Evolutionary conservation across 64 coral and sea anemone genomes (phyloP), one percentile per base, ranked within the genome.

Genomic region (Stylophora pistillata): DNA sequence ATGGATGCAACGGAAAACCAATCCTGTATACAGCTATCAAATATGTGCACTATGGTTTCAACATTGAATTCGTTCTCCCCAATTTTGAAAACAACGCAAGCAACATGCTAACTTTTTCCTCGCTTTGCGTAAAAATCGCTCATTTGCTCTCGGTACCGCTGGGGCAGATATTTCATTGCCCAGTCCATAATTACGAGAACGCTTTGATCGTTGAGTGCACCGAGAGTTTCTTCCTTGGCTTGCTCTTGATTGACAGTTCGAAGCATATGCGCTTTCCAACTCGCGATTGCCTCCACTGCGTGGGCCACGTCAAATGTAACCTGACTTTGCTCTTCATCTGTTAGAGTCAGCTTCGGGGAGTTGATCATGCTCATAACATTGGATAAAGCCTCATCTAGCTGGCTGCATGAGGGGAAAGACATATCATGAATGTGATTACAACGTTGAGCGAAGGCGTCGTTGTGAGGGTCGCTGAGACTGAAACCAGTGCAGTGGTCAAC

Each of bases 201-300:
- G 17, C 62, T 58, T 59, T 92, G 70, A 28, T 74, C 73, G 70
- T 28, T 72, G 4, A 72, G 70, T 27, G 70, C 70, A 28, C n/a
- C 21, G 28, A 73, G 12, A 73, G 13, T 52, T 37, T 74, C 73
- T 41, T 74, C 26, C 83, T 72, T 95, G 1, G 77, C 93, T 80
- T 94, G 56, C 72, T 95, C 93, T 82, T 95, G 88, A 65, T 95
- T 95, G 30, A 95, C 77, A 83, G 93, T 84, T 72, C 93, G 85
- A 69, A 77, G 72, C 58, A 90, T 15, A 66, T 94, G 92, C 77
- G 56, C 56, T n/a, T 58, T 58, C 56, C 56, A 58, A 58, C 15
- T 58, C 7, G 15, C 56, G 56, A 58, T 58, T 58, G 56, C 56
- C 56, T 58, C 56, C 56, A 58, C 73, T 74, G 47, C 71, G 59